Percentiles rank a stretch among this genome's conserved stretches.
phyloP scores from a whole-genome alignment of 2,888 invertebrate species.

The Helleia helle region DNA sequence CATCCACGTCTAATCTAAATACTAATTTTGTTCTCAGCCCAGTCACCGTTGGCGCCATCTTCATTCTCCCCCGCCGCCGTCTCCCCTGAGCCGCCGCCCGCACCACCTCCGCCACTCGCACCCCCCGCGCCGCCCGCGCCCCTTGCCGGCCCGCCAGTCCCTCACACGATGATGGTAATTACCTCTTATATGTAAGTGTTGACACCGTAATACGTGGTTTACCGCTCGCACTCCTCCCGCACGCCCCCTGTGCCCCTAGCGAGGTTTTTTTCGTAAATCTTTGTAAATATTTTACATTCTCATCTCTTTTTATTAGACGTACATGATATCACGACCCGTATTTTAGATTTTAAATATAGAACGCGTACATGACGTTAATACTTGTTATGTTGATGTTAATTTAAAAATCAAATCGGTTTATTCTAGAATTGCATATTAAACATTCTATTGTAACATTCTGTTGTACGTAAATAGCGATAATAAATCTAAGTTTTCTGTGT shows the following conservation, averaged over 20 bases:
- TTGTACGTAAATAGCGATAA: no score
- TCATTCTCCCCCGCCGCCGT: slow-evolving; percentile 72
- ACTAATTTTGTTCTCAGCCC: slow-evolving; percentile 34
- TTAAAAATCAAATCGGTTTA: no score
- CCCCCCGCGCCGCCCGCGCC: slow-evolving; percentile 48
- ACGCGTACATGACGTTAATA: no score
- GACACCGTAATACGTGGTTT: slow-evolving; percentile 72
- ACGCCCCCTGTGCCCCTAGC: slow-evolving; percentile 29
- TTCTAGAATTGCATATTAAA: no score
- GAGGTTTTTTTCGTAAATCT: slow-evolving; percentile 16
- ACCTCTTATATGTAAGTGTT: slow-evolving; percentile 74
- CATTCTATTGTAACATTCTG: no score
- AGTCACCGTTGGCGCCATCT: slow-evolving; percentile 75
- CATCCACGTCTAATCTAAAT: no score
- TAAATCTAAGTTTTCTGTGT: no score
- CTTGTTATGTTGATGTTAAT: no score
- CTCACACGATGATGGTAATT: slow-evolving; percentile 75
- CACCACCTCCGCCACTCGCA: slow-evolving; percentile 67
- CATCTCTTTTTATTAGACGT: slow-evolving; percentile 11
- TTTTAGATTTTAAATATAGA: no score
- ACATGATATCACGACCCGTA: no score
- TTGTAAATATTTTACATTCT: no score
- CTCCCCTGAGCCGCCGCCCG: slow-evolving; percentile 76
- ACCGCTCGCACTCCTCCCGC: slow-evolving; percentile 63
- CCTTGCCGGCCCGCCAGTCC: slow-evolving; percentile 44